Conservation (phyloP, 2,888 invertebrate genomes). For the Hylaea fasciaria region DNA sequence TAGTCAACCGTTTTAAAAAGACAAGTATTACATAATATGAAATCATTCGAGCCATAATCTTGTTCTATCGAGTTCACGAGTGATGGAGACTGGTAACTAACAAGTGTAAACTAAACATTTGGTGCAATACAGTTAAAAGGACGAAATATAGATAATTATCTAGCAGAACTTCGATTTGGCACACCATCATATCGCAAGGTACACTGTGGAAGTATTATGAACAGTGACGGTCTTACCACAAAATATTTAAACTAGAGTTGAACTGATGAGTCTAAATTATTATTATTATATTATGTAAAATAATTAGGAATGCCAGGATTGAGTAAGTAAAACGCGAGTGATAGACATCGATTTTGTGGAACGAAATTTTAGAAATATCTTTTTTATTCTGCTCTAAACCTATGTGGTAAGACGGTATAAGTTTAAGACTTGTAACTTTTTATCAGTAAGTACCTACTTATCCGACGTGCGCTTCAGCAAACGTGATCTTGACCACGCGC, state of each 20-base stretch:
- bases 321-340: too few species aligned
- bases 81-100: not conserved
- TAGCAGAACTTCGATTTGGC: conserved; percentile 3
- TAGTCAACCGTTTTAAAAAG: too few species aligned
- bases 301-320: too few species aligned
- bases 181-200: not conserved
- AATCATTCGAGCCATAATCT: not conserved
- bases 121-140: conserved; percentile 10
- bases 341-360: too few species aligned
- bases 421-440: not conserved
- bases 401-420: too few species aligned
- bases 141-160: conserved; percentile 5
- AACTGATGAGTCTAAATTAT: too few species aligned
- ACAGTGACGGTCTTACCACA: too few species aligned
- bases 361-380: too few species aligned
- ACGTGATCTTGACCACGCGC: not conserved
- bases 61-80: not conserved
- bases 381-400: too few species aligned
- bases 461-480: not conserved
- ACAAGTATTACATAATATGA: not conserved
- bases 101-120: conserved; percentile 8
- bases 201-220: not conserved
- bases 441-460: not conserved
- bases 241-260: too few species aligned
- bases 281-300: too few species aligned